These are phyloP conservation scores for Eumerus sabulonum DNA, from an alignment of 2,888 invertebrate genomes.

Conservation along the genomic window DNA sequence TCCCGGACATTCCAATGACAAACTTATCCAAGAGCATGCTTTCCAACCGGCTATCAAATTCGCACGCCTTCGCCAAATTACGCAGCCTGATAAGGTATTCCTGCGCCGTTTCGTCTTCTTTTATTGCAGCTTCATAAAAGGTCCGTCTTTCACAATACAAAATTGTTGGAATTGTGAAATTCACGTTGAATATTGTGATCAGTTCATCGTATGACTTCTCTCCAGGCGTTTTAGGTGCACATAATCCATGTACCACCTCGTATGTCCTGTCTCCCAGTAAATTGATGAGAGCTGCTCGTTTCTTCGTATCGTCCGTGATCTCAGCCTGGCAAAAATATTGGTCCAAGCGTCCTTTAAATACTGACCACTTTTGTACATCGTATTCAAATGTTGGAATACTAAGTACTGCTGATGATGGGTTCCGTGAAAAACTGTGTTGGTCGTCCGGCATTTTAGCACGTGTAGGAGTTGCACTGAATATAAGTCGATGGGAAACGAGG, in stretches of 20 bases:
- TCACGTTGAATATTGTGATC: conserved; percentile 3
- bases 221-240: conserved; percentile 3
- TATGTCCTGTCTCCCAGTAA: conserved; percentile 17
- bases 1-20: conserved; percentile 10
- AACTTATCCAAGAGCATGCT: conserved; percentile 30
- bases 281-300: conserved; percentile 14
- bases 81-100: conserved; percentile 13
- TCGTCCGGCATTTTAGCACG: too few species aligned
- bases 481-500: too few species aligned
- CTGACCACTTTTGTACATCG: conserved; percentile 19
- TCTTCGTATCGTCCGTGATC: conserved; percentile 5
- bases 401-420: not conserved
- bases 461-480: too few species aligned
- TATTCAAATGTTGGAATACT: conserved; percentile 25
- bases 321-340: conserved; percentile 4
- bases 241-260: conserved; percentile 9
- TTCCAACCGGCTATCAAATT: conserved; percentile 13
- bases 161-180: conserved; percentile 10
- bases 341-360: conserved; percentile 11
- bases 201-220: conserved; percentile 18
- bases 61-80: conserved; percentile 12
- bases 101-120: not conserved
- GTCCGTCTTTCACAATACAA: conserved; percentile 10
- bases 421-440: too few species aligned
- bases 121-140: not conserved